Evolutionary conservation across 1,140 invertebrate species (phyloP).

Genomic region (Zaprionus lachaisei): DNA sequence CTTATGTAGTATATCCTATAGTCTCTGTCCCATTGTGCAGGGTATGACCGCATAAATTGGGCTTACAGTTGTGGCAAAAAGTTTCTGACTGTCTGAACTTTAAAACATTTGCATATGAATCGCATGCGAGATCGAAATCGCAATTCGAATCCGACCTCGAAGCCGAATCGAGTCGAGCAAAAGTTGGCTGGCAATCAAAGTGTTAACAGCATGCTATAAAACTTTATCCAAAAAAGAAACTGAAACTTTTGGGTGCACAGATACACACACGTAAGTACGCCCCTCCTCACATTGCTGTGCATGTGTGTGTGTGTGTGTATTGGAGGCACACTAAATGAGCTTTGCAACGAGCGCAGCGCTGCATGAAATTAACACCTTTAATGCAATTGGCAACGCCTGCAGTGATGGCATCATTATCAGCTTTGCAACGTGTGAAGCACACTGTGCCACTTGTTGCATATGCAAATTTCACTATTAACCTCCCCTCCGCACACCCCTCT

Average conservation of each 20-base stretch:
- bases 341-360: constrained; percentile 41
- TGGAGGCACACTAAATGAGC: constrained; percentile 33
- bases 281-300: constrained; percentile 2
- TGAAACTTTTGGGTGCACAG: constrained; percentile 47
- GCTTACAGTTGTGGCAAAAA: constrained; percentile 2
- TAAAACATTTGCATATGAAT: constrained; percentile 31
- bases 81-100: background rate
- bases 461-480: constrained; percentile 20
- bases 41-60: background rate
- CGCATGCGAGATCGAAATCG: constrained; percentile 40
- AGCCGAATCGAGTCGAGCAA: constrained; percentile 23
- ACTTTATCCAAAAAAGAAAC: constrained; percentile 59
- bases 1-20: background rate
- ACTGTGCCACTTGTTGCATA: constrained; percentile 46
- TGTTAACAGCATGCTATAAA: constrained; percentile 75
- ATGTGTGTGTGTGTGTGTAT: constrained; percentile 16
- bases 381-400: constrained; percentile 45
- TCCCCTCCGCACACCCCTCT: background rate
- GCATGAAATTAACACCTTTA: constrained; percentile 66
- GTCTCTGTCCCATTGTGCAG: background rate
- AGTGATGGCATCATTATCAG: constrained; percentile 24
- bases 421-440: constrained; percentile 14
- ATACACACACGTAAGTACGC: background rate
- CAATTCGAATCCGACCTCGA: constrained; percentile 12
- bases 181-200: constrained; percentile 75